Evolutionary conservation across 2,113 vertebrate genomes (phyloP), one percentile per base, ranked within the genome.

Genomic region (Callocephalon fimbriatum): DNA sequence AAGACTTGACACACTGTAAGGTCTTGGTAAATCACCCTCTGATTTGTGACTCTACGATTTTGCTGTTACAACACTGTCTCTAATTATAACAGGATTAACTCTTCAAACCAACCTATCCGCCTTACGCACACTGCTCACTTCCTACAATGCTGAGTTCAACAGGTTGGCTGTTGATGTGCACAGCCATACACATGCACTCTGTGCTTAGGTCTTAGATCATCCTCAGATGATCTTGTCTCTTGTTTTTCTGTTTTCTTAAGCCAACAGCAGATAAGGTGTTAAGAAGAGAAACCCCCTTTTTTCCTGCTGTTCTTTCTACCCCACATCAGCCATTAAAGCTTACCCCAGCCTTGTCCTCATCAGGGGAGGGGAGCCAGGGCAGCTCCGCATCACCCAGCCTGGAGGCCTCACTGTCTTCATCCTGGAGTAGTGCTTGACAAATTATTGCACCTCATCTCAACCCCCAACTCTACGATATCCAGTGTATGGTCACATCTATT

Each of bases 71-170:
- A 38, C 15, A 9, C 22, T 6, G 9, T 51, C 67, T 88, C 62
- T 71, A 11, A 82, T 88, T 37, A 25, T 6, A 73, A 10, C 38
- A 27, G 54, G 67, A 80, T 77, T 88, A 86, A 66, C 37, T 77
- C 74, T 71, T 47, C 79, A 58, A 72, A 58, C 32, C 35, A 27
- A 38, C 42, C 63, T n/a, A 31, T 25, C 75, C 82, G 25, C 54
- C 45, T 50, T 23, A 29, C 2, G 9, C 27, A 17, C 0, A 4
- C 38, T 12, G 37, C n/a, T 35, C 22, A 5, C 53, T 66, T 76
- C 85, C 92, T 70, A 15, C 4, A 1, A 10, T 0, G 0, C 2
- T 0, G 12, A 66, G 35, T 82, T 53, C 48, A 35, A 15, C 19
- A 16, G 53, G 50, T 3, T 78, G 65, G 29, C 68, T 84, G 44